Evolutionary conservation across 2,888 invertebrate genomes (phyloP), one percentile per base, ranked within the genome.

Genomic region (Plusia festucae): DNA sequence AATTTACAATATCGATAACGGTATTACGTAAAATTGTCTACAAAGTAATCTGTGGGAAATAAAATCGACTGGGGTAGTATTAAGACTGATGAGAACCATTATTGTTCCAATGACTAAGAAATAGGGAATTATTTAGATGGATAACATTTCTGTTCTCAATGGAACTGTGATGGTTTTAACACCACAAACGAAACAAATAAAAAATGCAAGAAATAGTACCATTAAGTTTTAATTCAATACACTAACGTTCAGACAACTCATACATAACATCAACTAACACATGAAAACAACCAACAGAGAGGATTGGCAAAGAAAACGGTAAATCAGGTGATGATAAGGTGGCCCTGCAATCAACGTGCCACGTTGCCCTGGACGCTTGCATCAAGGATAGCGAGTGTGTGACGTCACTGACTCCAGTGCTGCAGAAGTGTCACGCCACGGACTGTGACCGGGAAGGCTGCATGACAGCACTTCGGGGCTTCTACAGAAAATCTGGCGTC

Each of bases 371-470:
- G 94, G 97, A 97, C 86, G 96, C 97, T 70, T 98, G 97, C 93
- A 97, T 98, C 92, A 97, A 97, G 91, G 97, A 98, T 94, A 96
- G 96, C 83, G 97, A 97, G 87, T 98, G 98, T 90, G 96, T 97
- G 88, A 95, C 96, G 82, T 96, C 97, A 64, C 94, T 98, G 84
- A 97, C 98, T 60, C 98, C 98, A n/a, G 97, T 98, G 80, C 96
- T 98, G 83, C 97, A 97, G 92, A 97, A 97, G 90, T 98, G 98
- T 88, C 97, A 98, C 86, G 81, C 88, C 6, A 89, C 81, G 24
- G 93, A 97, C 78, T 98, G 98, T 92, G 97, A 97, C 89, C 96
- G 98, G 73, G 97, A 98, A 87, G 97, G 97, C 68, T 98, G 98
- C 92, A 98, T 98, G 98, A 96, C 97, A 74, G 97, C 98, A 59